Evolutionary conservation across 53 echinoderm and acorn worm species (phyloP), one percentile per base, ranked within the genome.

Genomic region (Paracentrotus lividus): DNA sequence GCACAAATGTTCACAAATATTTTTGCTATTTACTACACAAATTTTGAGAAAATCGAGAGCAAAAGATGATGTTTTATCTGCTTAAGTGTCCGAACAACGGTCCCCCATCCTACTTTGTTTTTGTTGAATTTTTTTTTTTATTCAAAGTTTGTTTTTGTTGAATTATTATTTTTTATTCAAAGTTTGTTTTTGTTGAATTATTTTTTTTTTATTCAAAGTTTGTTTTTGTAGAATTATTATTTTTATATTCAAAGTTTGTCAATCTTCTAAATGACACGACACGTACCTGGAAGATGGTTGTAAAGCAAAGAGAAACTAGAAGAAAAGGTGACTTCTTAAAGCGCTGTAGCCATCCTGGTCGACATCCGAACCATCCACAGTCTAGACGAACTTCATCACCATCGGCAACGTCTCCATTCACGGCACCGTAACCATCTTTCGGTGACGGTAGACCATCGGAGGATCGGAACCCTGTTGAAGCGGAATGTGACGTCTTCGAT

Each of bases 351-450:
- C 93, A 96, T 1, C 49, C 26, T 9, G 96, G 96, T 49, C 86
- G 51, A 57, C 93, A 94, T 2, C 90, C 57, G 60, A 90, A 95
- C 94, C 96, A 96, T 23, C 96, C 96, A 72, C 93, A 96, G 16
- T 29, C 72, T 15, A 87, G 88, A 54, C 93, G 68, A 26, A 23
- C 54, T 47, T 33, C 59, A 21, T 90, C 90, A 33, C 85, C 66
- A n/a, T 27, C 64, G 20, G n/a, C 64, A 32, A 90, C 90, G 44
- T 1, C 26, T 26, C 84, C 42, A 21, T 44, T 90, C 26, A 23
- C 31, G 65, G 10, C 49, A 43, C 68, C 84, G 43, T 59, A 44
- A 10, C 40, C 24, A 24, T 64, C 64, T 1, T 13, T 0, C 24
- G 44, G 89, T 32, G 53, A n/a, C 8, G 55, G 15, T 15, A 24